phyloP scores from a whole-genome alignment of 2,797 vertebrate species.

The Lycodopsis pacificus region DNA sequence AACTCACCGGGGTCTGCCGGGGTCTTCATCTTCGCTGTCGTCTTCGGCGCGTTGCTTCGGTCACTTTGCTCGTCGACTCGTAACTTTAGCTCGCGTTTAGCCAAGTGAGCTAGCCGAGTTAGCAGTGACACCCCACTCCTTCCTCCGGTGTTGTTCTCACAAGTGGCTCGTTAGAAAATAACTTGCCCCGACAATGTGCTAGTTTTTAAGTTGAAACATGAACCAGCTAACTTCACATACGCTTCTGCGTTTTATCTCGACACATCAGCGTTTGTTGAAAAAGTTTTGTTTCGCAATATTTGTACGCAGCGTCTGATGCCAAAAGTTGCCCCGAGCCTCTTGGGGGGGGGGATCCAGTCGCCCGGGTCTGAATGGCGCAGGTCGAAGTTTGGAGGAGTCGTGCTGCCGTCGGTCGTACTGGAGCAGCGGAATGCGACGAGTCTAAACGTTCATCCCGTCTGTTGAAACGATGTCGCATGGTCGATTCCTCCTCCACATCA shows the following conservation, averaged over 20 bases:
- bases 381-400: slow-evolving; percentile 71
- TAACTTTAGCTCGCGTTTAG: slow-evolving; percentile 74
- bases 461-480: slow-evolving; percentile 71
- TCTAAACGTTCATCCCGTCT: slow-evolving; percentile 61
- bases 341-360: slow-evolving; percentile 49
- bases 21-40: slow-evolving; percentile 82
- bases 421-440: slow-evolving; percentile 71
- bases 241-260: background rate
- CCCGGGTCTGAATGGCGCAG: slow-evolving; percentile 71
- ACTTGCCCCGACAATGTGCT: slow-evolving; percentile 8
- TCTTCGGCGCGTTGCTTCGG: slow-evolving; percentile 36
- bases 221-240: background rate
- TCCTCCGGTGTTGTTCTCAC: slow-evolving; percentile 70
- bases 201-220: background rate
- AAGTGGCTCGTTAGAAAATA: slow-evolving; percentile 34
- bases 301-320: slow-evolving; percentile 30
- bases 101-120: slow-evolving; percentile 63
- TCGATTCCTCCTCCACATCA: slow-evolving; percentile 69
- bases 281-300: slow-evolving; percentile 34
- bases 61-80: slow-evolving; percentile 61
- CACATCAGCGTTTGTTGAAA: background rate
- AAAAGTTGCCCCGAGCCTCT: slow-evolving; percentile 66
- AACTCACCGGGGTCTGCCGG: slow-evolving; percentile 83
- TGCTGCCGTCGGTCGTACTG: slow-evolving; percentile 48
- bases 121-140: slow-evolving; percentile 69